These are phyloP conservation scores for Melanotaenia duboulayi DNA, from an alignment of 2,113 vertebrate species.

Conservation along the genomic window DNA sequence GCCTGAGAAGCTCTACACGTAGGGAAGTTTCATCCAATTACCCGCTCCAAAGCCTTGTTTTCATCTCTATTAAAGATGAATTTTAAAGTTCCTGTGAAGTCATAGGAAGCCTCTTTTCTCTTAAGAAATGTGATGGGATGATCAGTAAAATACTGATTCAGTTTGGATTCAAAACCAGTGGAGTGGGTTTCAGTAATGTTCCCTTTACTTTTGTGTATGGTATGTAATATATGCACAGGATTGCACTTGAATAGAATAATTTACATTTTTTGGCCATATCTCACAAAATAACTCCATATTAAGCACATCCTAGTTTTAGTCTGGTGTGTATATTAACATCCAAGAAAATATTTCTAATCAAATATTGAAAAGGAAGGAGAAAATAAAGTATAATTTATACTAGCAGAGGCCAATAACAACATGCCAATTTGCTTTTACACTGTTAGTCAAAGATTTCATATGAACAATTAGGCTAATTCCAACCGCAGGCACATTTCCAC, in stretches of 20 bases:
- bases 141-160: slow-evolving; percentile 48
- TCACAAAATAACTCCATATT: not conserved
- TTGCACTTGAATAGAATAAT: not conserved
- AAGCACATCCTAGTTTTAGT: not conserved
- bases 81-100: slow-evolving; percentile 65
- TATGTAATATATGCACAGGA: not conserved
- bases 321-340: not conserved
- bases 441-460: slow-evolving; percentile 5
- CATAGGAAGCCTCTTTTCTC: slow-evolving; percentile 45
- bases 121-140: slow-evolving; percentile 42
- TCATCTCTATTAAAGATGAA: slow-evolving; percentile 78
- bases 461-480: slow-evolving; percentile 61
- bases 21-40: slow-evolving; percentile 82
- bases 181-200: slow-evolving; percentile 17
- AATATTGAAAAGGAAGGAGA: not conserved
- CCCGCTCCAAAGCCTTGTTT: slow-evolving; percentile 75
- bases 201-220: not conserved
- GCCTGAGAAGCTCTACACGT: slow-evolving; percentile 70
- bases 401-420: slow-evolving; percentile 48
- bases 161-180: slow-evolving; percentile 32
- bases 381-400: not conserved
- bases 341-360: not conserved
- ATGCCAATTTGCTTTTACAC: slow-evolving; percentile 47
- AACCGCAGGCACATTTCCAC: slow-evolving; percentile 48
- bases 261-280: not conserved